These are phyloP conservation scores for Rissa tridactyla DNA, from an alignment of 2,113 vertebrate genomes.

Conservation along the genomic window DNA sequence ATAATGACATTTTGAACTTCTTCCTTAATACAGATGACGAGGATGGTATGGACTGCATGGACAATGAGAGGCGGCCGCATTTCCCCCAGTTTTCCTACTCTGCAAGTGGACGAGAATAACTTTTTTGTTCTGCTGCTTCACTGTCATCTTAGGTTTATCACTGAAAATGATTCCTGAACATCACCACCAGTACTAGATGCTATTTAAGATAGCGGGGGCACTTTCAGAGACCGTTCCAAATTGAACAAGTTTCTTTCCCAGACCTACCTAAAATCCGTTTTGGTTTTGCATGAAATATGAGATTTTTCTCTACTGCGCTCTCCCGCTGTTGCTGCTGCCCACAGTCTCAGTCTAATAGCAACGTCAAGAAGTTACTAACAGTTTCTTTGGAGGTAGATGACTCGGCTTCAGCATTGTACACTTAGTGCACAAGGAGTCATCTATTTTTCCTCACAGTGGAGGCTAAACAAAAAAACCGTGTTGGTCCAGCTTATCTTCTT, in stretches of 20 bases:
- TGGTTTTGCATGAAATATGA: constrained; percentile 80
- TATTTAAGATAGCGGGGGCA: constrained; percentile 65
- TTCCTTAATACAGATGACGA: constrained; percentile 85
- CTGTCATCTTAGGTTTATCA: constrained; percentile 75
- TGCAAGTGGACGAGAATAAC: constrained; percentile 94
- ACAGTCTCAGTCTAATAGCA: constrained; percentile 70
- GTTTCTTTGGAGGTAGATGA: constrained; percentile 65
- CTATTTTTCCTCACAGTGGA: constrained; percentile 65
- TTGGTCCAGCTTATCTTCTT: constrained; percentile 67
- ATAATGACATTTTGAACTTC: background rate
- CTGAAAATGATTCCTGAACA: constrained; percentile 79
- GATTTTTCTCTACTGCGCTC: constrained; percentile 67
- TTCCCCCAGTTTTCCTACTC: constrained; percentile 99
- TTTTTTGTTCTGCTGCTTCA: constrained; percentile 70
- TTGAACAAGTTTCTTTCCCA: constrained; percentile 57
- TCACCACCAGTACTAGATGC: constrained; percentile 73
- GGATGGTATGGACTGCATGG: constrained; percentile 96
- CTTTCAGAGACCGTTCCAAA: constrained; percentile 71
- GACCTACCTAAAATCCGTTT: constrained; percentile 42
- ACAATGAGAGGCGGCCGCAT: constrained; percentile 94
- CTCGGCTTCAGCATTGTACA: constrained; percentile 53
- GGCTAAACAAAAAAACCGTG: constrained; percentile 57
- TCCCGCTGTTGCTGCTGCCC: constrained; percentile 76
- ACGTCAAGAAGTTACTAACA: constrained; percentile 69
- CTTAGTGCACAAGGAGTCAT: constrained; percentile 62